Conservation (phyloP, 1,140 invertebrate species). For the Heliconius himera region DNA sequence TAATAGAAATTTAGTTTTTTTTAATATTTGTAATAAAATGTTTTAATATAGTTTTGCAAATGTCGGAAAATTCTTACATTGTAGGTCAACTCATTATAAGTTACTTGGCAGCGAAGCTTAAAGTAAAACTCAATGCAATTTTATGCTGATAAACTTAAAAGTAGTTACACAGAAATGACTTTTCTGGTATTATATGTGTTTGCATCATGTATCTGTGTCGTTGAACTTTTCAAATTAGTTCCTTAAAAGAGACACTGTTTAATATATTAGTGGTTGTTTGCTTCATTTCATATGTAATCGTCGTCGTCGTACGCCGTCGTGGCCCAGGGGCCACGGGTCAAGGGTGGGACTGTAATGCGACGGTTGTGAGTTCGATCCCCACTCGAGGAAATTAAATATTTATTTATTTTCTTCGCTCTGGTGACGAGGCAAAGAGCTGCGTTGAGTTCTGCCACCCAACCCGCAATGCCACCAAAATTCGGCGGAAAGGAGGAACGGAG, state of each 20-base stretch:
- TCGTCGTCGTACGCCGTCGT: no score
- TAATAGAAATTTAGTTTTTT: no score
- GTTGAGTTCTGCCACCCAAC: no score
- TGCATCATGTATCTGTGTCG: not conserved
- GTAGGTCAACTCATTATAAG: conserved; percentile 9
- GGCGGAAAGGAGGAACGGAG: no score
- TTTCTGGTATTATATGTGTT: not conserved
- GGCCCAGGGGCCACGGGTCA: no score
- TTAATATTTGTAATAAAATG: not conserved
- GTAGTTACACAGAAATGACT: not conserved
- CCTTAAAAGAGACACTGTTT: not conserved
- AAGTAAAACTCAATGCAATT: not conserved
- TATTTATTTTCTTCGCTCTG: no score
- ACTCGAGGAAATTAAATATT: no score
- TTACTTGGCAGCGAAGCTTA: not conserved
- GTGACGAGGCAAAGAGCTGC: no score
- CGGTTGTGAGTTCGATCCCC: no score
- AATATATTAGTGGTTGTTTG: not conserved
- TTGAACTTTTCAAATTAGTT: not conserved
- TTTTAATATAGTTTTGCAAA: not conserved
- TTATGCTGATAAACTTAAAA: not conserved
- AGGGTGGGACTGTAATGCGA: no score
- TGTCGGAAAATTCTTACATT: not conserved
- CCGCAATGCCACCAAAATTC: no score
- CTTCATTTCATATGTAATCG: no score